Evolutionary conservation across 2,888 invertebrate genomes (phyloP).

Genomic region (Meteorus cinctellus): DNA sequence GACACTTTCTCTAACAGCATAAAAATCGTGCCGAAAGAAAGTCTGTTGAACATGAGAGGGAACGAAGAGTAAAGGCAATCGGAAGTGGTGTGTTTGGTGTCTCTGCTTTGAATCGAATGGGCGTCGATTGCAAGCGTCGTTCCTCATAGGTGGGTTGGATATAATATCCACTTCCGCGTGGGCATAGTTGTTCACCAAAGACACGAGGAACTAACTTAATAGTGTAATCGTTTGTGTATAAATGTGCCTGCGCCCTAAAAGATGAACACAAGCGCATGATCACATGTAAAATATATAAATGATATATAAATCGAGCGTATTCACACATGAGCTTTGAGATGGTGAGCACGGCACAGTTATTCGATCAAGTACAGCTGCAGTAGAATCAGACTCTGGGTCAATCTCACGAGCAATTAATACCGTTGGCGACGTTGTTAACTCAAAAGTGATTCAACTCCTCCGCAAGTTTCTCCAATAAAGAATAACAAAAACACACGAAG

Average conservation of each 20-base stretch:
- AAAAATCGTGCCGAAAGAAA: too few relatives aligned
- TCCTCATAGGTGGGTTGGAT: conserved; percentile 48
- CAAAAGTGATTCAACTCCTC: conserved; percentile 48
- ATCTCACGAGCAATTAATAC: conserved; percentile 63
- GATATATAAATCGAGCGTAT: background rate
- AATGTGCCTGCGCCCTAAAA: conserved; percentile 4
- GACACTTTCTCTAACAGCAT: too few relatives aligned
- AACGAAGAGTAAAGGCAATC: conserved; percentile 8
- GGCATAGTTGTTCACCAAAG: conserved; percentile 53
- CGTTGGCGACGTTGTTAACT: conserved; percentile 50
- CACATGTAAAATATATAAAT: background rate
- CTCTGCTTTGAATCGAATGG: conserved; percentile 44
- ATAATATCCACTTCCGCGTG: conserved; percentile 62
- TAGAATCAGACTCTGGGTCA: conserved; percentile 52
- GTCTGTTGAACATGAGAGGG: background rate
- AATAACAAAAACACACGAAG: conserved; percentile 46
- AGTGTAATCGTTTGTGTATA: conserved; percentile 6
- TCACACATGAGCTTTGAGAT: background rate
- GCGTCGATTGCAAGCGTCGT: conserved; percentile 46
- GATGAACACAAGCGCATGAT: conserved; percentile 11
- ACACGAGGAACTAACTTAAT: conserved; percentile 28
- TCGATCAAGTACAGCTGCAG: conserved; percentile 63
- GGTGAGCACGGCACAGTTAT: conserved; percentile 18
- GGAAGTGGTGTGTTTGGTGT: conserved; percentile 17
- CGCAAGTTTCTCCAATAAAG: conserved; percentile 39